Base-by-base conservation (phyloP, 53 echinoderm and acorn worm genomes). In the Paelopatides confundens region DNA sequence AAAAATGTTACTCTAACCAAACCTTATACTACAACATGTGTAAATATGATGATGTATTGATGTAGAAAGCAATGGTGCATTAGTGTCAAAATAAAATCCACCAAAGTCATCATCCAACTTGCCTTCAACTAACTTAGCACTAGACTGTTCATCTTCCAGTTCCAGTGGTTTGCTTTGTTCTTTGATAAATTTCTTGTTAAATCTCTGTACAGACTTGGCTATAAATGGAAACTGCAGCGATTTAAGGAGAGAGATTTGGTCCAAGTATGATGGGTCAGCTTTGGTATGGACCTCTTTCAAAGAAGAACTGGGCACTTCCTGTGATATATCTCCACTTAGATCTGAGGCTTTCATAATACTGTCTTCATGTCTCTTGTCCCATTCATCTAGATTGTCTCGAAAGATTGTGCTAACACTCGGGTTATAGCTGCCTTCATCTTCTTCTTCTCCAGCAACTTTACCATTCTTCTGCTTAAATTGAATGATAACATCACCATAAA, bases 401-500 rank as follows among this genome's bases (percentile, higher is more conserved):
- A 78, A 78, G 23, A 78, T 29, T 52, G 31, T 49, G 18, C 49
- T 50, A 2, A 78, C 79, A 29, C 52, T 18, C 0, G 35, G 13
- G 47, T 15, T 51, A 14, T 8, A 24, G 3, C 79, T 79, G 26
- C 21, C 32, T 32, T 52, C 58, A 23, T 31, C 1, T 17, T 67
- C 32, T 26, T 34, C 24, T 24, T 64, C 65, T 9, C 12, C 30
- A 2, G 11, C 32, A 31, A 29, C 32, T 63, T 29, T 63, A 18
- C 18, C 35, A 27, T 39, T 63, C 40, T 83, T 83, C 28, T 63
- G 63, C 37, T 18, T 63, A 62, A 65, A 83, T 31, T 83, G 84
- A 38, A 83, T 83, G 30, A 83, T 83, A 14, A 83, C 84, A 83
- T 83, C 84, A 37, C 84, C 84, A 83, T 83, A 83, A n/a, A 65